Evolutionary conservation across 2,888 invertebrate species (phyloP).

Genomic region (Noctua comes): DNA sequence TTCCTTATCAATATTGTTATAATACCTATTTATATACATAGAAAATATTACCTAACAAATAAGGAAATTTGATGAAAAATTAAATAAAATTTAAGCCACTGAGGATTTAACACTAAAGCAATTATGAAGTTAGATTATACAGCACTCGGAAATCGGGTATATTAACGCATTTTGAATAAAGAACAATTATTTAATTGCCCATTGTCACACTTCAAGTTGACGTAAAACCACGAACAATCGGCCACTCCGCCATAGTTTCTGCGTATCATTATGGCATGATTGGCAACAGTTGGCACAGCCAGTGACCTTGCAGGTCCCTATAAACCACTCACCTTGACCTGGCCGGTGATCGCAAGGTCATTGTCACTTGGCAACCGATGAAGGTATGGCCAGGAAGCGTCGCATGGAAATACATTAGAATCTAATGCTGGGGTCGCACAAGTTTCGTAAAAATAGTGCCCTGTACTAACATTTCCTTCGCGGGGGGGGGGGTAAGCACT

Average conservation of each 20-base stretch:
- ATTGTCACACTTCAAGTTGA: constrained; percentile 32
- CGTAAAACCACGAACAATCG: constrained; percentile 38
- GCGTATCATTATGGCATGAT: constrained; percentile 59
- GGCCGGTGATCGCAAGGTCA: constrained; percentile 74
- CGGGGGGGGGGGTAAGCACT: neutral
- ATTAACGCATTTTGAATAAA: neutral
- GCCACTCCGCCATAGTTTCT: constrained; percentile 38
- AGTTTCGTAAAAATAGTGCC: neutral
- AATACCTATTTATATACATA: neutral
- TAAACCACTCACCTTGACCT: constrained; percentile 79
- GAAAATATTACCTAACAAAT: neutral
- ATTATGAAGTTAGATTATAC: neutral
- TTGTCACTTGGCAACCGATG: constrained; percentile 71
- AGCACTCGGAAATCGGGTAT: neutral
- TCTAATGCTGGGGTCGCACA: constrained; percentile 25
- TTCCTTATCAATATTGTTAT: neutral
- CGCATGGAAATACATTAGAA: constrained; percentile 41
- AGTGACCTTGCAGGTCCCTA: constrained; percentile 75
- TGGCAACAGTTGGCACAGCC: constrained; percentile 69
- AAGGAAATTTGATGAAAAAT: too few relatives aligned
- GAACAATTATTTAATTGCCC: constrained; percentile 4
- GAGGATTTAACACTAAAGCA: neutral
- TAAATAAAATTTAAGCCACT: neutral
- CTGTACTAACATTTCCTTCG: neutral
- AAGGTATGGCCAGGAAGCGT: constrained; percentile 40